Percentiles rank a stretch among this genome's conserved stretches.
Evolutionary conservation across 2,113 vertebrate genomes (phyloP).

Genomic region (Amphiprion ocellaris): DNA sequence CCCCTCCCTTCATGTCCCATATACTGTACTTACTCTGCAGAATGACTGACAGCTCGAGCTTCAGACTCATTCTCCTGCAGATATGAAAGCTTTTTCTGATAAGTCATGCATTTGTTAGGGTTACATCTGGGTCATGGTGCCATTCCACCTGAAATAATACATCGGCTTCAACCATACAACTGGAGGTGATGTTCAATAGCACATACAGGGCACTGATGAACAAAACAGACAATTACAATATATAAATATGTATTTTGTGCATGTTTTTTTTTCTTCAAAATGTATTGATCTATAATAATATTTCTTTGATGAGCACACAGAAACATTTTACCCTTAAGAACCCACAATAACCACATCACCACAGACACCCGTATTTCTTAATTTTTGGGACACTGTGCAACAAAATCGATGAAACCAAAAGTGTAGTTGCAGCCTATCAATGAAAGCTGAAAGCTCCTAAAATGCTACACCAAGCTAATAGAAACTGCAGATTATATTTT

Average conservation of each 20-base stretch:
- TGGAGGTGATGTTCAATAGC: not conserved
- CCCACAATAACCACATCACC: too few relatives aligned
- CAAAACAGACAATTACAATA: not conserved
- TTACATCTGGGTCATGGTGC: constrained; percentile 59
- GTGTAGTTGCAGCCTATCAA: not conserved
- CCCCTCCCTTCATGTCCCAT: constrained; percentile 23
- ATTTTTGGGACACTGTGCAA: too few relatives aligned
- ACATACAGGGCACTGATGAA: not conserved
- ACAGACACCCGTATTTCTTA: too few relatives aligned
- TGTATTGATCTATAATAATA: too few relatives aligned
- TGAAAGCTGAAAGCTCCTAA: not conserved
- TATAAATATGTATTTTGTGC: not conserved
- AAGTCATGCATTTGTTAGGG: constrained; percentile 28
- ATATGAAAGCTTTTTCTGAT: constrained; percentile 42
- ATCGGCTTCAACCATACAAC: not conserved
- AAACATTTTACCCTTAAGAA: too few relatives aligned
- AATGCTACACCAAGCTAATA: not conserved
- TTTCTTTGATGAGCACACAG: too few relatives aligned
- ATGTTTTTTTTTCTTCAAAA: not conserved
- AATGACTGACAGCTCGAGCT: constrained; percentile 43
- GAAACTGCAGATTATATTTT: not conserved
- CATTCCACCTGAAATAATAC: constrained; percentile 31
- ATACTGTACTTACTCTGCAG: constrained; percentile 42
- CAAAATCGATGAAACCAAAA: too few relatives aligned
- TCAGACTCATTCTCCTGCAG: constrained; percentile 47